These are phyloP conservation scores for Entomobrya proxima DNA, from an alignment of 2,888 invertebrate genomes.

Conservation along the genomic window DNA sequence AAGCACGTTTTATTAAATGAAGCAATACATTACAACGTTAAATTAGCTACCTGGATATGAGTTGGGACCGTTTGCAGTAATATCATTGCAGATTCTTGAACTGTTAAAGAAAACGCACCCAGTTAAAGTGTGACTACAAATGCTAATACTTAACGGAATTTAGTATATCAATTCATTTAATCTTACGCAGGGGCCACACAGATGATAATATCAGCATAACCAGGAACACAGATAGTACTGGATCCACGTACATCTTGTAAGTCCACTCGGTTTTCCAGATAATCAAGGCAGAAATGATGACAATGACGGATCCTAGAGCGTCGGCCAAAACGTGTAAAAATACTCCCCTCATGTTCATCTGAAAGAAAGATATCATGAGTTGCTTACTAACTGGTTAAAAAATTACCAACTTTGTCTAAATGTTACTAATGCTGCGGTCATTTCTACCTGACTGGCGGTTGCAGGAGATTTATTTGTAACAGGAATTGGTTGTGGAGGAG, in stretches of 20 bases:
- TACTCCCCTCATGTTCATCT: slow-evolving; percentile 99
- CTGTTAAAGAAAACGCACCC: slow-evolving; percentile 76
- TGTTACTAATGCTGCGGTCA: no score
- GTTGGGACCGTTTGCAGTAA: slow-evolving; percentile 98
- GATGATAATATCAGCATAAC: slow-evolving; percentile 91
- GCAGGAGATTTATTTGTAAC: slow-evolving; percentile 35
- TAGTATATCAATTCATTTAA: no score
- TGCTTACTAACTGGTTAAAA: neutral
- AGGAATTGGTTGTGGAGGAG: slow-evolving; percentile 77
- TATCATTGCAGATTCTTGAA: slow-evolving; percentile 95
- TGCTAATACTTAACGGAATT: neutral
- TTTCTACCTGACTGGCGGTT: slow-evolving; percentile 71
- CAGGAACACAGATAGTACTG: slow-evolving; percentile 92
- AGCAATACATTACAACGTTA: neutral
- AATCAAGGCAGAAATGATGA: slow-evolving; percentile 88
- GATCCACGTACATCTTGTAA: slow-evolving; percentile 90
- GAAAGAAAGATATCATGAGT: slow-evolving; percentile 78
- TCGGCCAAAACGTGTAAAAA: slow-evolving; percentile 98
- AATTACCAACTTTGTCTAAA: no score
- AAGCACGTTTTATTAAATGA: neutral
- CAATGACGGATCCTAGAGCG: slow-evolving; percentile 95
- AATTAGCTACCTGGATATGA: slow-evolving; percentile 85
- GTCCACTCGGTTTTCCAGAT: slow-evolving; percentile 87
- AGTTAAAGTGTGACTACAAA: no score
- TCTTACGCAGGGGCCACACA: slow-evolving; percentile 88